Percentiles rank a stretch among this genome's conserved stretches.
These are phyloP conservation scores for Epinotia ramella DNA, from an alignment of 2,888 invertebrate species.

Conservation along the genomic window DNA sequence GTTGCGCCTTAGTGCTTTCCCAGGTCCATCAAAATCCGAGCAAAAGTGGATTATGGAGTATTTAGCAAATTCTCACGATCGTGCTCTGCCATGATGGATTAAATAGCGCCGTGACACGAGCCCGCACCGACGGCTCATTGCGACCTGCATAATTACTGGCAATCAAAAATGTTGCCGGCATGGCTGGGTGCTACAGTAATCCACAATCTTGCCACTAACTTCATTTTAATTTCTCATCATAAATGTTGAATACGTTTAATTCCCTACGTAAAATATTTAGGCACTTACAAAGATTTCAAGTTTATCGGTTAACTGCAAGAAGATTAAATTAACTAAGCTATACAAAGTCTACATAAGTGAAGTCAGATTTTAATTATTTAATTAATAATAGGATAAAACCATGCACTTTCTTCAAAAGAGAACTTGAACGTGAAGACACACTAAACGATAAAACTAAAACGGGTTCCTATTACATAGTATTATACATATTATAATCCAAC, in stretches of 20 bases:
- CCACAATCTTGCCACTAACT: constrained; percentile 1
- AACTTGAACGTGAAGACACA: no score
- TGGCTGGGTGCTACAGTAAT: not conserved
- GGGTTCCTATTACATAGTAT: not conserved
- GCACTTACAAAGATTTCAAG: not conserved
- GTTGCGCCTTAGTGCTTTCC: not conserved
- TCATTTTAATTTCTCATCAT: not conserved
- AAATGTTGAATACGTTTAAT: not conserved
- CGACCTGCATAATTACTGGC: constrained; percentile 33
- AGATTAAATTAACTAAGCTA: not conserved
- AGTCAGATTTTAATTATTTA: no score
- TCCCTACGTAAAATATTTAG: not conserved
- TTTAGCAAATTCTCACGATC: constrained; percentile 39
- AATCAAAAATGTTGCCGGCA: constrained; percentile 33
- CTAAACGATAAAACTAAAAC: not conserved
- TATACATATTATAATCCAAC: constrained; percentile 8
- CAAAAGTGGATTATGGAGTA: constrained; percentile 13
- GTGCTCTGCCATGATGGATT: constrained; percentile 39
- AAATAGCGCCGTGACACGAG: constrained; percentile 31
- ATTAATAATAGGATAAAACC: no score
- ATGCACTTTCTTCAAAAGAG: not conserved
- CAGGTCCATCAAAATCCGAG: constrained; percentile 6
- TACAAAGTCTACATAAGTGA: not conserved
- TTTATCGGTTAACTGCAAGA: not conserved
- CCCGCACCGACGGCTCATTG: constrained; percentile 27